These are phyloP conservation scores for Hyperopisus bebe DNA, from an alignment of 2,113 vertebrate genomes.

Conservation along the genomic window DNA sequence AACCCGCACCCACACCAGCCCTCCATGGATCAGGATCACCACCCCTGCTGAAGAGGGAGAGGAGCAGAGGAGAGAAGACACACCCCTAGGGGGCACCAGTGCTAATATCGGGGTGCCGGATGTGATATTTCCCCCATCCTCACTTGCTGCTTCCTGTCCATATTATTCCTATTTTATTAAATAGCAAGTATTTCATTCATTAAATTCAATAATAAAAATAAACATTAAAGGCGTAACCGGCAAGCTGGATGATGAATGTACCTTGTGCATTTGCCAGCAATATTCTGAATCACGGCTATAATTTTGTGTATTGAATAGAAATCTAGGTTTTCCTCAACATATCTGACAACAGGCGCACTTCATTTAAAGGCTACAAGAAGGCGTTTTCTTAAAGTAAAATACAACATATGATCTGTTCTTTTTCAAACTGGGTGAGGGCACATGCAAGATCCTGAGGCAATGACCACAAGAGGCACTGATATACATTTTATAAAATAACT, in stretches of 20 bases:
- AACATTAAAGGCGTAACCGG: neutral
- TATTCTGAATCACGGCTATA: neutral
- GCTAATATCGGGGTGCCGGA: neutral
- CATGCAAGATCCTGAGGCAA: neutral
- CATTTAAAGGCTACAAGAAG: neutral
- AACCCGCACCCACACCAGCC: no score
- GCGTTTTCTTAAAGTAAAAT: neutral
- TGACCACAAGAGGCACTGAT: neutral
- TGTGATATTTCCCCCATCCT: neutral
- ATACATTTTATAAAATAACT: neutral
- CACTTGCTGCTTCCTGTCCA: neutral
- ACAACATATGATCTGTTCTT: neutral
- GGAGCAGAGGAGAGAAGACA: neutral
- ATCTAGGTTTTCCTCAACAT: neutral
- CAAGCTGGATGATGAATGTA: neutral
- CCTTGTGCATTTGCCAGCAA: neutral
- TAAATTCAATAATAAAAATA: neutral
- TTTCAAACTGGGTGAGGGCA: neutral
- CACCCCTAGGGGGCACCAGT: neutral
- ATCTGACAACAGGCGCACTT: neutral
- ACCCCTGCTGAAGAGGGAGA: neutral
- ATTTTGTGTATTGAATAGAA: neutral
- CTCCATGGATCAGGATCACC: no score
- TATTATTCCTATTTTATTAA: neutral
- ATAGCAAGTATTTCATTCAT: neutral